phyloP scores from a whole-genome alignment of 2,797 vertebrate species.

The Peromyscus attwateri region DNA sequence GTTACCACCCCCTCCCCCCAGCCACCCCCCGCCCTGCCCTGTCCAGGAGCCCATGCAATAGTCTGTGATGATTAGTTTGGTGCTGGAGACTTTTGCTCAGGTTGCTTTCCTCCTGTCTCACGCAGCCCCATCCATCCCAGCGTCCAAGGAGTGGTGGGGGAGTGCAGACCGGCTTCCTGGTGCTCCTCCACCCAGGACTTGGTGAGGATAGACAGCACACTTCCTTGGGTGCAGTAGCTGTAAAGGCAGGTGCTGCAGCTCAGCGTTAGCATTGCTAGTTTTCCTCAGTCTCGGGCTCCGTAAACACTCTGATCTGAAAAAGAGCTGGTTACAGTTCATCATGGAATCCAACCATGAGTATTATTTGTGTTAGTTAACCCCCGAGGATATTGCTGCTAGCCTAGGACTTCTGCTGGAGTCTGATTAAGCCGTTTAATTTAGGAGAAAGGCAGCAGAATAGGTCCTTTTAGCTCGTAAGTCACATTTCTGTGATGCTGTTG shows the following conservation, averaged over 20 bases:
- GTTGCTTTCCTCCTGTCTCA: not conserved
- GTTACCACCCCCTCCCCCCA: not conserved
- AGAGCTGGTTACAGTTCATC: conserved; percentile 27
- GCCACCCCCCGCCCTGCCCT: too few species aligned
- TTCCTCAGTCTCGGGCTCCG: not conserved
- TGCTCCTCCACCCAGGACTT: too few species aligned
- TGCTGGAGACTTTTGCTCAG: not conserved
- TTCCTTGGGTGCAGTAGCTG: not conserved
- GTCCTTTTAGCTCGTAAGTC: not conserved
- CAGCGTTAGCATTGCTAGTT: not conserved
- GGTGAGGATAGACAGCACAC: not conserved
- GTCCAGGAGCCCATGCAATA: not conserved
- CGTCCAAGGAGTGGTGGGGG: not conserved
- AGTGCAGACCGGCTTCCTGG: not conserved
- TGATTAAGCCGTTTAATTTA: conserved; percentile 57
- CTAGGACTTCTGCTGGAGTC: conserved; percentile 6
- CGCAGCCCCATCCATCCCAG: not conserved
- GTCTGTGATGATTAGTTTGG: not conserved
- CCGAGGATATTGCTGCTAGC: not conserved
- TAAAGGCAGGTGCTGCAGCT: not conserved
- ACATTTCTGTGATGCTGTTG: not conserved
- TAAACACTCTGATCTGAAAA: not conserved
- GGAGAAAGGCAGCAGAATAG: not conserved
- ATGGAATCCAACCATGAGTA: not conserved
- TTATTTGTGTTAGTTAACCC: conserved; percentile 1